Evolutionary conservation across 2,888 invertebrate species (phyloP).

Genomic region (Dorcus parallelipipedus): DNA sequence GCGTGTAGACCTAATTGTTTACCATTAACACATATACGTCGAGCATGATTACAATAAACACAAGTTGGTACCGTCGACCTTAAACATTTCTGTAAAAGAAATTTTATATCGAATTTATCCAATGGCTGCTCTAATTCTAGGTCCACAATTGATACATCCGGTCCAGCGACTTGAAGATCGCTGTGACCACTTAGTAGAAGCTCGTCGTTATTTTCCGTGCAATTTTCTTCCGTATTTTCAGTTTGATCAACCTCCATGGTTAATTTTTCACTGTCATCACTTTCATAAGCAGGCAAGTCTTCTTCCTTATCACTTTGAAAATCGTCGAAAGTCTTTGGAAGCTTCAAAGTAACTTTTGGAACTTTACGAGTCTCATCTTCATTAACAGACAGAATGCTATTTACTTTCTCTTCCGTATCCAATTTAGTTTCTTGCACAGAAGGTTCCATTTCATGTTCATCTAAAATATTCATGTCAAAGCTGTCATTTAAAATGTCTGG

Average conservation of each 20-base stretch:
- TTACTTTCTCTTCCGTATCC: not conserved
- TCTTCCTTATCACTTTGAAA: slow-evolving; percentile 29
- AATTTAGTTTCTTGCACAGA: not conserved
- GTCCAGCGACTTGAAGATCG: slow-evolving; percentile 52
- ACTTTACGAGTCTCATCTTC: slow-evolving; percentile 51
- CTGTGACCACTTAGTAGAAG: slow-evolving; percentile 4
- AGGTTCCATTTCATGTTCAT: slow-evolving; percentile 5
- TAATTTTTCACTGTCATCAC: slow-evolving; percentile 60
- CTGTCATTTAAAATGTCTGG: slow-evolving; percentile 8
- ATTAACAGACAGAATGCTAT: not conserved
- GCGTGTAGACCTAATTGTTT: slow-evolving; percentile 77
- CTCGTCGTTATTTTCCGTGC: slow-evolving; percentile 41
- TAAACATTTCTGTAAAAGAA: slow-evolving; percentile 71
- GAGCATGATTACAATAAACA: slow-evolving; percentile 82
- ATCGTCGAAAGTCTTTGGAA: slow-evolving; percentile 38
- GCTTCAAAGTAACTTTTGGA: slow-evolving; percentile 67
- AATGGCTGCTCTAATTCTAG: slow-evolving; percentile 70
- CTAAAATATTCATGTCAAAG: slow-evolving; percentile 8
- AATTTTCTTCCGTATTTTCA: slow-evolving; percentile 39
- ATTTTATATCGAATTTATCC: slow-evolving; percentile 70
- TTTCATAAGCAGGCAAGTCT: slow-evolving; percentile 42
- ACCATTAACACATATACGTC: slow-evolving; percentile 81
- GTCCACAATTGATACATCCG: slow-evolving; percentile 66
- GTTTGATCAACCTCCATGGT: slow-evolving; percentile 55
- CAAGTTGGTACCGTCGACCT: slow-evolving; percentile 67